Evolutionary conservation across 2,797 vertebrate species (phyloP).

Genomic region (Scolopax rusticola): DNA sequence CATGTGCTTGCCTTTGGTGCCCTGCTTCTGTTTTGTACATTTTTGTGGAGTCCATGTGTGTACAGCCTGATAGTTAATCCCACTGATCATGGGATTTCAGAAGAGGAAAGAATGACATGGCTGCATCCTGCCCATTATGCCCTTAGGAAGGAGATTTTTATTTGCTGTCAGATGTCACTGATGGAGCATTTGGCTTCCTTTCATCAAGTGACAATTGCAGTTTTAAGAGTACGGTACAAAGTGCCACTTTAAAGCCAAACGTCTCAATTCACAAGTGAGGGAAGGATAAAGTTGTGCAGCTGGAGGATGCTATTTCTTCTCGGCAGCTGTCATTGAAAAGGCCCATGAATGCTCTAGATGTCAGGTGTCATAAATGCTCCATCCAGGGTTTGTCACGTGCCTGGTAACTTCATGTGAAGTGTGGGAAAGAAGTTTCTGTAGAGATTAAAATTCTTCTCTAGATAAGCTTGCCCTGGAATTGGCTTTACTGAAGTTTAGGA

Average conservation of each 20-base stretch:
- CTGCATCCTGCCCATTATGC: slow-evolving; percentile 76
- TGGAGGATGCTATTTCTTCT: slow-evolving; percentile 80
- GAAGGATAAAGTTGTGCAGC: slow-evolving; percentile 78
- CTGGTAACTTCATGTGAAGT: slow-evolving; percentile 55
- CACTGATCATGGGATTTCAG: slow-evolving; percentile 70
- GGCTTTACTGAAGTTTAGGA: neutral
- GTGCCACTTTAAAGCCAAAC: slow-evolving; percentile 78
- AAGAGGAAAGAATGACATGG: slow-evolving; percentile 60
- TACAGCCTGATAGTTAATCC: slow-evolving; percentile 73
- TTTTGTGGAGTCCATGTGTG: slow-evolving; percentile 62
- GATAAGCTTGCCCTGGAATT: neutral
- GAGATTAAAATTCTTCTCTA: neutral
- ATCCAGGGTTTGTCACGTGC: slow-evolving; percentile 65
- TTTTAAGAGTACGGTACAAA: slow-evolving; percentile 73
- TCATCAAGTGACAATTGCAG: slow-evolving; percentile 65
- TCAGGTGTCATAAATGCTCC: slow-evolving; percentile 74
- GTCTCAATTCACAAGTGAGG: slow-evolving; percentile 75
- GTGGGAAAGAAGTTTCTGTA: slow-evolving; percentile 18
- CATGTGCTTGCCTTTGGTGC: slow-evolving; percentile 46
- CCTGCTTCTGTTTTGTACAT: slow-evolving; percentile 61
- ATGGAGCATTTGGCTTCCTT: slow-evolving; percentile 75
- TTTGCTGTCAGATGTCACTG: slow-evolving; percentile 74
- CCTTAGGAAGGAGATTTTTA: slow-evolving; percentile 74
- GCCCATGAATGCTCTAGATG: slow-evolving; percentile 71
- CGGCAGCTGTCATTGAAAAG: slow-evolving; percentile 77